A percentile compares a stretch with the other conserved stretches of the same genome.
Evolutionary conservation across 2,888 invertebrate species (phyloP).

Genomic region (Pandemis cinnamomeana): DNA sequence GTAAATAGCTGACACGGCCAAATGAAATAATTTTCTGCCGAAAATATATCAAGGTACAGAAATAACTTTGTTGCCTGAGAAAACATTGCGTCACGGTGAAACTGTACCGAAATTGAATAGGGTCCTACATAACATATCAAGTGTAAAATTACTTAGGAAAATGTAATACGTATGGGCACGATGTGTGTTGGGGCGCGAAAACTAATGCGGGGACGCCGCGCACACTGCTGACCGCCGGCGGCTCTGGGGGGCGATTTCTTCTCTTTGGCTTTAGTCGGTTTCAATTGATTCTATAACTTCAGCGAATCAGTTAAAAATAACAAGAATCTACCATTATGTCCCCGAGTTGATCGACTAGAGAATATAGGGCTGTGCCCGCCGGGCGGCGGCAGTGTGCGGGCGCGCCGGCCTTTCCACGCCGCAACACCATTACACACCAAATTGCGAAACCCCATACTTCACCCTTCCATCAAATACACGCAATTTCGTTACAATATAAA

Average conservation of each 20-base stretch:
- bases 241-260: neutral
- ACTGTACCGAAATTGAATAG: conserved; percentile 39
- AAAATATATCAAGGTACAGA: conserved; percentile 19
- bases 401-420: conserved; percentile 9
- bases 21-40: conserved; percentile 18
- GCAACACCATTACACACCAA: conserved; percentile 35
- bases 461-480: conserved; percentile 39
- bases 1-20: conserved; percentile 9
- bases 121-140: conserved; percentile 41
- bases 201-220: conserved; percentile 10
- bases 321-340: neutral
- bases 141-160: conserved; percentile 42
- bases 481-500: conserved; percentile 32
- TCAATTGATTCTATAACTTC: neutral
- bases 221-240: neutral
- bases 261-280: neutral
- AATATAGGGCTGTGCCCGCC: neutral
- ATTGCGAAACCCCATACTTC: conserved; percentile 35
- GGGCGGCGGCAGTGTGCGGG: neutral
- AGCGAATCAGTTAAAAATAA: neutral
- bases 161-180: conserved; percentile 26
- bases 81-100: conserved; percentile 36
- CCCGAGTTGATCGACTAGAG: neutral
- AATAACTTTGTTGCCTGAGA: conserved; percentile 11
- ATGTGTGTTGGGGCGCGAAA: conserved; percentile 21